phyloP scores from a whole-genome alignment of 2,797 vertebrate species.

The Sarcophilus harrisii region DNA sequence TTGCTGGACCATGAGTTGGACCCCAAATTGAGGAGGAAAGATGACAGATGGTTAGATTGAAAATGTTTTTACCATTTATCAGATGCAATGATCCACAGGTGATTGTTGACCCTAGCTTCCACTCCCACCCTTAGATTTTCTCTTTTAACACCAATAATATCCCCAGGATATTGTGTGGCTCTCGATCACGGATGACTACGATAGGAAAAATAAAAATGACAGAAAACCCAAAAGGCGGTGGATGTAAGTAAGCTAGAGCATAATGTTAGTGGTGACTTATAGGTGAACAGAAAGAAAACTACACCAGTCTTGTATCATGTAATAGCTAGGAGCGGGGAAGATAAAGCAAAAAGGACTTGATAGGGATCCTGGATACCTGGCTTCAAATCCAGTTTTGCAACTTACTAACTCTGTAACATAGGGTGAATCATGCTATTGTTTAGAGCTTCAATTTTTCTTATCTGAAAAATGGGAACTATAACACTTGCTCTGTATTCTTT shows the following conservation, averaged over 20 bases:
- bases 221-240: background rate
- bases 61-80: too few relatives aligned
- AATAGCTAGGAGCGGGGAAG: background rate
- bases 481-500: background rate
- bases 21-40: background rate
- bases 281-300: background rate
- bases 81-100: background rate
- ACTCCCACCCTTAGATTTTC: background rate
- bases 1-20: background rate
- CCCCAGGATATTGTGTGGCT: background rate
- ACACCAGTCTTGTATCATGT: background rate
- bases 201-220: background rate
- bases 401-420: background rate
- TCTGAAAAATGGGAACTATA: background rate
- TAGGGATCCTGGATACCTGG: background rate
- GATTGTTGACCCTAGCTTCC: background rate
- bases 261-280: background rate
- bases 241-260: background rate
- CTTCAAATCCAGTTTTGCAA: background rate
- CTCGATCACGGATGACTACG: background rate
- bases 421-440: background rate
- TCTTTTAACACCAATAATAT: background rate
- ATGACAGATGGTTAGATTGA: background rate
- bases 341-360: background rate
- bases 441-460: background rate